phyloP scores from a whole-genome alignment of 1,140 invertebrate genomes.

The Melanaphis sacchari region DNA sequence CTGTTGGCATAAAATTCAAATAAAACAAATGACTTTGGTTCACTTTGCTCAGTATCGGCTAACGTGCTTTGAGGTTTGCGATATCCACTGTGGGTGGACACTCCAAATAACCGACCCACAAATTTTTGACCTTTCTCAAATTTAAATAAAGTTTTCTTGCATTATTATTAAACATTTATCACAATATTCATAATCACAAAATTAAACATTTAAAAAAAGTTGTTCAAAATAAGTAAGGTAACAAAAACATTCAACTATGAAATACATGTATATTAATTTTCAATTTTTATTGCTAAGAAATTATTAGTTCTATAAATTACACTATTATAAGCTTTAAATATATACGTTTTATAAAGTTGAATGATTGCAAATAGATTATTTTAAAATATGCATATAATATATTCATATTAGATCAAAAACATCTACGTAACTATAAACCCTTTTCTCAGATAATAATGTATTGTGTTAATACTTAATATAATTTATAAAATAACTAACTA shows the following conservation, averaged over 20 bases:
- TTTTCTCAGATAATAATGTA: background rate
- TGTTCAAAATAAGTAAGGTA: background rate
- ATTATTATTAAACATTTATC: background rate
- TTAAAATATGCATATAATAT: background rate
- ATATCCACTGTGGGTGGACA: slow-evolving; percentile 4
- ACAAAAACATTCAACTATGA: background rate
- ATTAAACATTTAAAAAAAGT: background rate
- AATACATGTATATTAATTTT: background rate
- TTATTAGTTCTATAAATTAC: background rate
- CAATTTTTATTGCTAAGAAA: background rate
- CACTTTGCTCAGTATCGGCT: background rate
- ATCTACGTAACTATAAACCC: background rate
- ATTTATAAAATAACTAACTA: slow-evolving; percentile 7
- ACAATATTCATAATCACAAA: background rate
- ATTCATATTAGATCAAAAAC: background rate
- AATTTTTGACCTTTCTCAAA: background rate
- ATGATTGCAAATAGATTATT: background rate
- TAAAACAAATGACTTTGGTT: slow-evolving; percentile 36
- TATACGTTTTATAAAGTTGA: background rate
- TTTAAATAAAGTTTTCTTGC: background rate
- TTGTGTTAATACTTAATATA: background rate
- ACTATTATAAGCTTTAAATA: background rate
- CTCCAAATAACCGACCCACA: background rate
- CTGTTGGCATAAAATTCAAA: slow-evolving; percentile 30
- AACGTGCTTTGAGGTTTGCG: background rate